phyloP scores from a whole-genome alignment of 2,888 invertebrate species.

The Hipparchia semele region DNA sequence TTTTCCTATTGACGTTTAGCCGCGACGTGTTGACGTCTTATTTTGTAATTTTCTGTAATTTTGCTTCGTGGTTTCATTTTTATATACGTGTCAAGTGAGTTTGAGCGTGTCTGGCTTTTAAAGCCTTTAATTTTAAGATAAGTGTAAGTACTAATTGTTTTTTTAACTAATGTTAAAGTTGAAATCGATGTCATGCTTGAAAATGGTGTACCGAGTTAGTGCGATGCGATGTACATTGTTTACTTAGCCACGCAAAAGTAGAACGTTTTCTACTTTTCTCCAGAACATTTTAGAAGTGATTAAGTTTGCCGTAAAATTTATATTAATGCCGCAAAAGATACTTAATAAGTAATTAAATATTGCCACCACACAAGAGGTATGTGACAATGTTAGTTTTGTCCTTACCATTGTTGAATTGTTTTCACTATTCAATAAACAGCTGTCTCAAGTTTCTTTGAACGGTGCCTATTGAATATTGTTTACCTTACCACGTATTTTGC shows the following conservation, averaged over 20 bases:
- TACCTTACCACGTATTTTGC: neutral
- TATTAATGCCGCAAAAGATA: neutral
- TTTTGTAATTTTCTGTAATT: slow-evolving; percentile 32
- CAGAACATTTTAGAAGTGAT: neutral
- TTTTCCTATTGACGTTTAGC: slow-evolving; percentile 42
- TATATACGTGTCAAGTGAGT: slow-evolving; percentile 78
- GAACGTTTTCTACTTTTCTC: slow-evolving; percentile 11
- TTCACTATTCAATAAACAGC: slow-evolving; percentile 1
- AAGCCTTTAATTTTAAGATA: slow-evolving; percentile 76
- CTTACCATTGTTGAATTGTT: slow-evolving; percentile 1
- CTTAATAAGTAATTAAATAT: neutral
- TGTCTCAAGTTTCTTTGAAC: neutral
- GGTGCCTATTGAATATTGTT: neutral
- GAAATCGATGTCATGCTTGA: slow-evolving; percentile 1
- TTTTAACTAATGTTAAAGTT: slow-evolving; percentile 31
- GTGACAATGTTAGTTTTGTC: neutral
- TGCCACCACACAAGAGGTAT: neutral
- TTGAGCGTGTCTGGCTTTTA: slow-evolving; percentile 70
- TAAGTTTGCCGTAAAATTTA: slow-evolving; percentile 1
- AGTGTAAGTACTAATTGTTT: slow-evolving; percentile 70
- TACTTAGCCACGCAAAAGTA: neutral
- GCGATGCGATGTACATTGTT: neutral
- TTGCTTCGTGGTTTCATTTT: slow-evolving; percentile 63
- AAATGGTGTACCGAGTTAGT: slow-evolving; percentile 6
- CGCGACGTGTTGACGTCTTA: slow-evolving; percentile 52